phyloP scores from a whole-genome alignment of 2,797 vertebrate genomes.

The Hylomyscus alleni region DNA sequence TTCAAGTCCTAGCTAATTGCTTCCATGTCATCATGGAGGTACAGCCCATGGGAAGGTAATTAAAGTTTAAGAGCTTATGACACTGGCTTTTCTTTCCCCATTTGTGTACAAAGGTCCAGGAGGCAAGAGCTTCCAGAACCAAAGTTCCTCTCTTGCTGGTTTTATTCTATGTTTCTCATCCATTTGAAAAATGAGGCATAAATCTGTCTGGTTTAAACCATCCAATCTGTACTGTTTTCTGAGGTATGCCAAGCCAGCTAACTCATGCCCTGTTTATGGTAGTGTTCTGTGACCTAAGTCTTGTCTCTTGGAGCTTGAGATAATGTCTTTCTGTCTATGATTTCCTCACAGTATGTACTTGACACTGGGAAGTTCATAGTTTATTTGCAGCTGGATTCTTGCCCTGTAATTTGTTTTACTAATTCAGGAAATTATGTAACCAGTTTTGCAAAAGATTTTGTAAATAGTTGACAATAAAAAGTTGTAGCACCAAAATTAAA shows the following conservation, averaged over 20 bases:
- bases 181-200: background rate
- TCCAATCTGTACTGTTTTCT: background rate
- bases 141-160: background rate
- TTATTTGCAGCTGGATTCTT: background rate
- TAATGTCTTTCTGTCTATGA: background rate
- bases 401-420: background rate
- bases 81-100: background rate
- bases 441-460: constrained; percentile 46
- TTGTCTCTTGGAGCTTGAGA: constrained; percentile 10
- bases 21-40: background rate
- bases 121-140: background rate
- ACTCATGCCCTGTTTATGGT: background rate
- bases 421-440: constrained; percentile 49
- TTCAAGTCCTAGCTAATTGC: background rate
- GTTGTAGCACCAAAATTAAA: constrained; percentile 22
- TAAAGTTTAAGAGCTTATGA: background rate
- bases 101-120: background rate
- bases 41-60: too few species aligned
- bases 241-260: background rate
- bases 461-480: constrained; percentile 39
- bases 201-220: background rate
- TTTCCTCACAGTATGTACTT: background rate
- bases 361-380: background rate
- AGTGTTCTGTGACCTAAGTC: background rate
- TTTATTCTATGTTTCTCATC: background rate